phyloP scores from a whole-genome alignment of 2,797 vertebrate species.

The Aphelocoma californica region DNA sequence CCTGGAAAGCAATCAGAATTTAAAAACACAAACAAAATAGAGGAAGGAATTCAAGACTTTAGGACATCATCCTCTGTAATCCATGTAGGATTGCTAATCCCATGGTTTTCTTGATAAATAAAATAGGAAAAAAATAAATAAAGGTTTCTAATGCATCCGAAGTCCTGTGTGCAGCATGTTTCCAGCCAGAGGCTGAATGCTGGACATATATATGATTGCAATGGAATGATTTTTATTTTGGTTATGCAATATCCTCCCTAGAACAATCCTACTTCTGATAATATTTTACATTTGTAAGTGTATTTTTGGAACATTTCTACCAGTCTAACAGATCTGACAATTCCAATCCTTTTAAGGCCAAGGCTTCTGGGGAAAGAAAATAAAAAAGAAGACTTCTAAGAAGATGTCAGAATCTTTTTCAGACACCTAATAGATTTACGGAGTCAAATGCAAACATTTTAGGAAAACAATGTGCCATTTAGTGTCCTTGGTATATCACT shows the following conservation, averaged over 20 bases:
- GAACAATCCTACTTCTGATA: not conserved
- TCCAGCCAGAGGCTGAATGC: not conserved
- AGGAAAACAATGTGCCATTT: not conserved
- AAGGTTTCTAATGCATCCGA: not conserved
- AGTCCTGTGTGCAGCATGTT: not conserved
- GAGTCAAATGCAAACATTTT: not conserved
- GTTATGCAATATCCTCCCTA: not conserved
- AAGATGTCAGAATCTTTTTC: not conserved
- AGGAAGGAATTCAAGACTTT: not conserved
- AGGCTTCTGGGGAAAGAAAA: not conserved
- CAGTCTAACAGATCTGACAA: not conserved
- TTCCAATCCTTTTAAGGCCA: not conserved
- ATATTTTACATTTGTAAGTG: not conserved
- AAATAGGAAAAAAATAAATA: not conserved
- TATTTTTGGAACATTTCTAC: not conserved
- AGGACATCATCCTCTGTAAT: not conserved
- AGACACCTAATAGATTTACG: not conserved
- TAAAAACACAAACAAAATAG: not conserved
- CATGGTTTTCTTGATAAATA: not conserved
- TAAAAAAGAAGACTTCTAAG: not conserved
- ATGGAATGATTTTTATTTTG: not conserved
- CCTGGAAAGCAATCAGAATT: not conserved
- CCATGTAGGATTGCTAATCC: not conserved
- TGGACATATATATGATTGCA: not conserved
- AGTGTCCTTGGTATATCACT: not conserved